Base-by-base conservation (phyloP, 2,888 invertebrate species). In the Campaea margaritaria region DNA sequence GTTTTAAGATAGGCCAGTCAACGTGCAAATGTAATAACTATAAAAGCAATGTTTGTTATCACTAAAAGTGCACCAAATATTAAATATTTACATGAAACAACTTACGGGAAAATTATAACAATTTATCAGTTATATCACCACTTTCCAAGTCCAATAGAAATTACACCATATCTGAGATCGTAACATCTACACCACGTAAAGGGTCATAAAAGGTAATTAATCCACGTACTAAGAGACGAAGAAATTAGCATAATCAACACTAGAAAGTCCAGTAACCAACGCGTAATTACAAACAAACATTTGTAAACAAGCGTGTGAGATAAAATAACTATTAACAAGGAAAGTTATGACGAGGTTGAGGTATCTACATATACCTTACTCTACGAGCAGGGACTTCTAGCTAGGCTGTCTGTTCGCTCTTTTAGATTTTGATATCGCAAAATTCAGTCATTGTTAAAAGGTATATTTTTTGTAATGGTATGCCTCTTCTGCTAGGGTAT, bases 261-360 rank as follows among this genome's bases (percentile, higher is more conserved):
- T 42, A 34, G 47, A 58, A 58, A 58, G 58, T 49, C 14, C 43
- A 48, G 21, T 54, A 49, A 59, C 49, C n/a, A 36, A 54, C 16
- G 38, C 43, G 45, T 43, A 48, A 51, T 55, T 60, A 34, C 31
- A 55, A 47, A 44, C 48, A 52, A 46, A 59, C 41, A 51, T 46
- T 9, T 9, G 7, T 39, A 39, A 11, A 49, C 44, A 42, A 54
- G 31, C 53, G 48, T 36, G 50, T 55, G 45, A 47, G 55, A 51
- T 49, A 55, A 51, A 48, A 51, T 52, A 56, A 43, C 43, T 56
- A 38, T 13, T 60, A 60, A 61, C 52, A 46, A 56, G 47, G 47
- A 51, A 61, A 56, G 51, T 56, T 56, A 14, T 31, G 61, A 38
- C 47, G 48, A 56, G 46, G 47, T 51, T 42, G 42, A 15, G 3